A percentile compares a stretch with the other conserved stretches of the same genome.
Evolutionary conservation across 2,888 invertebrate genomes (phyloP).

Genomic region (Andrena chrysosceles): DNA sequence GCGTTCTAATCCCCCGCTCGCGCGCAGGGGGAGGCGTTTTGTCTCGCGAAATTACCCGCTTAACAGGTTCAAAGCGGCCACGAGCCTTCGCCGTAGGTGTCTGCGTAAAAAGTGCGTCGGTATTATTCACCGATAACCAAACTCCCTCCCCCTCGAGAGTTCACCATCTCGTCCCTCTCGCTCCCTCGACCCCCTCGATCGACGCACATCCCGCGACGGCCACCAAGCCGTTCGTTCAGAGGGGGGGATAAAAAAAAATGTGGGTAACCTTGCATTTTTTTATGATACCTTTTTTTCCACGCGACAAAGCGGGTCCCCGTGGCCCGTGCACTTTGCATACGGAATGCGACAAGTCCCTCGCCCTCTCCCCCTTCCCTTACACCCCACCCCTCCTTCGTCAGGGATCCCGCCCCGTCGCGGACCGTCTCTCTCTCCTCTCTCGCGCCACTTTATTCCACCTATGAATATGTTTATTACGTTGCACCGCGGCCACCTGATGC

Average conservation of each 20-base stretch:
- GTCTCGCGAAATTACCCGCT: constrained; percentile 51
- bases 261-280: constrained; percentile 82
- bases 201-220: constrained; percentile 37
- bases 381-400: constrained; percentile 4
- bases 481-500: constrained; percentile 71
- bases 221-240: constrained; percentile 36
- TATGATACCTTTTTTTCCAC: constrained; percentile 73
- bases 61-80: constrained; percentile 49
- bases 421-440: constrained; percentile 29
- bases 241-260: constrained; percentile 75
- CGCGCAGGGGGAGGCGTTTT: constrained; percentile 19
- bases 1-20: constrained; percentile 15
- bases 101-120: constrained; percentile 54
- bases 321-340: constrained; percentile 78
- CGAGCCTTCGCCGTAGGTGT: constrained; percentile 43
- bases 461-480: constrained; percentile 77
- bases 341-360: constrained; percentile 72
- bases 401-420: background rate
- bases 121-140: constrained; percentile 67
- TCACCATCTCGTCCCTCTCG: background rate
- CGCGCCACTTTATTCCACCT: constrained; percentile 60
- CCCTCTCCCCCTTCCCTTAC: constrained; percentile 36
- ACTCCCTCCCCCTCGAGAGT: constrained; percentile 32
- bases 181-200: constrained; percentile 32
- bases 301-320: constrained; percentile 59